These are phyloP conservation scores for Harmothoe impar DNA, from an alignment of 2,888 invertebrate genomes.

Conservation along the genomic window DNA sequence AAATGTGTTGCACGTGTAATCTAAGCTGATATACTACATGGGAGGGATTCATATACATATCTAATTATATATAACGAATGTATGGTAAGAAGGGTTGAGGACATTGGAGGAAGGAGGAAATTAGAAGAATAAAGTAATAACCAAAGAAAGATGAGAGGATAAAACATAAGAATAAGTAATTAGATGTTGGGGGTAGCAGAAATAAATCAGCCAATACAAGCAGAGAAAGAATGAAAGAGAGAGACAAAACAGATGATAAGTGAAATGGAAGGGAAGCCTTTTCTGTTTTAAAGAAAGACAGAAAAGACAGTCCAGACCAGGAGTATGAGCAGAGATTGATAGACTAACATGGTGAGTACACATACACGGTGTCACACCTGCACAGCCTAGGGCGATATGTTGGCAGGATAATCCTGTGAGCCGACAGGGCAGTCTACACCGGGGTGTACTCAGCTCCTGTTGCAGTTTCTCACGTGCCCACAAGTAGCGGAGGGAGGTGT, in stretches of 20 bases:
- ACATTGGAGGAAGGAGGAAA: too few relatives aligned
- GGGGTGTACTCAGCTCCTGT: background rate
- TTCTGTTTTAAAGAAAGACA: too few relatives aligned
- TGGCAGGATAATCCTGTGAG: constrained; percentile 23
- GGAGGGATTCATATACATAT: too few relatives aligned
- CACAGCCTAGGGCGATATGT: constrained; percentile 10
- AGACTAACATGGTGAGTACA: background rate
- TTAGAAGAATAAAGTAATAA: too few relatives aligned
- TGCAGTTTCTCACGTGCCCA: background rate
- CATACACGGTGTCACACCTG: background rate
- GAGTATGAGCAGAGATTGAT: background rate
- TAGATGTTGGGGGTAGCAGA: too few relatives aligned
- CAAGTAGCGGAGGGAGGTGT: background rate
- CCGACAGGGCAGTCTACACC: constrained; percentile 28
- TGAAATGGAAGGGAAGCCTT: background rate
- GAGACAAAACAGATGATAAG: too few relatives aligned
- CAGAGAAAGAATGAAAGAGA: background rate
- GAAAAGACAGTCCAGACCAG: background rate
- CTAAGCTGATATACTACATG: background rate
- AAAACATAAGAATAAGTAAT: background rate
- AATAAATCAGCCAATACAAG: too few relatives aligned
- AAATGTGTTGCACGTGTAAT: background rate
- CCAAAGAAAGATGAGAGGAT: too few relatives aligned
- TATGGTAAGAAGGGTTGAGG: too few relatives aligned
- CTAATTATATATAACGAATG: background rate